phyloP scores from a whole-genome alignment of 2,888 invertebrate species.

The Xanthorhoe spadicearia region DNA sequence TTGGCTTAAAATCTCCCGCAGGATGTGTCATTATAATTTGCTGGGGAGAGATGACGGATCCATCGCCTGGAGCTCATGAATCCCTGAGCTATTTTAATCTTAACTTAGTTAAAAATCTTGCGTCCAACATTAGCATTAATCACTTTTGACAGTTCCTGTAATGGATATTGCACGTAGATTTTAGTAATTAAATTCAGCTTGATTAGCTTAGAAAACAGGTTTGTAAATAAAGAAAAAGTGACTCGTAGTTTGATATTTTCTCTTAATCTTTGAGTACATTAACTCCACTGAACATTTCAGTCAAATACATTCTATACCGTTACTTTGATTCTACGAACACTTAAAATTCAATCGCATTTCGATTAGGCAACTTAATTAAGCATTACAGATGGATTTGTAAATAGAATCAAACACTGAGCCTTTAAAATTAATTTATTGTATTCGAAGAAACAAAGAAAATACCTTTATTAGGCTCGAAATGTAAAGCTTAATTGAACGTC shows the following conservation, averaged over 20 bases:
- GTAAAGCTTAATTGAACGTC: conserved; percentile 83
- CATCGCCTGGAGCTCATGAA: conserved; percentile 72
- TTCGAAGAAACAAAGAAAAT: conserved; percentile 77
- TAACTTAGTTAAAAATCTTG: conserved; percentile 85
- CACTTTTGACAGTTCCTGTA: conserved; percentile 80
- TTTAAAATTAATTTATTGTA: conserved; percentile 69
- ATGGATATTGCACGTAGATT: conserved; percentile 65
- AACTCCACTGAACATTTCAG: background rate
- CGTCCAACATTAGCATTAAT: conserved; percentile 82
- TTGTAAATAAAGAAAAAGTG: no score
- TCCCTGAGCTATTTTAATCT: conserved; percentile 84
- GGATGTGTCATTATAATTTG: conserved; percentile 84
- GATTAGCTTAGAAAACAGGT: conserved; percentile 26
- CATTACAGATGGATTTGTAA: conserved; percentile 30
- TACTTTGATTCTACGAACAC: conserved; percentile 1
- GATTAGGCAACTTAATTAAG: conserved; percentile 21
- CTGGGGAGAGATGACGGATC: conserved; percentile 81
- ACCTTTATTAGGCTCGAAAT: conserved; percentile 75
- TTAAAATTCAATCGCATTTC: conserved; percentile 18
- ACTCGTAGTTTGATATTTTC: background rate
- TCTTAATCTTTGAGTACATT: background rate
- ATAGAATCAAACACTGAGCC: conserved; percentile 45
- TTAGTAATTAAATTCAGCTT: conserved; percentile 34
- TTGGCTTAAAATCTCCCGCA: conserved; percentile 81
- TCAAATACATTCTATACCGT: no score